Evolutionary conservation across 2,888 invertebrate species (phyloP).

Genomic region (Chloroclysta siterata): DNA sequence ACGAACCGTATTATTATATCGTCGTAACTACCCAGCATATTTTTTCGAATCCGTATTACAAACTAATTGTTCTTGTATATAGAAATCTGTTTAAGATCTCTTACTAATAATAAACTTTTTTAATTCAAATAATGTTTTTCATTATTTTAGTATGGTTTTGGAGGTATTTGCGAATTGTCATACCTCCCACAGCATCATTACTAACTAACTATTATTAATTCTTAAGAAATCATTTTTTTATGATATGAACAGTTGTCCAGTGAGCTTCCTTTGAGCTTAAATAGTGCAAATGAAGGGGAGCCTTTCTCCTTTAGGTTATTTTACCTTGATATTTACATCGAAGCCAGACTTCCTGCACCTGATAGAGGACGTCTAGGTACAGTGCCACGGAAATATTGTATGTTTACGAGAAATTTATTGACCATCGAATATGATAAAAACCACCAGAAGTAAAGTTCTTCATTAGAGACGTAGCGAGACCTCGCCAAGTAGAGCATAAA

Average conservation of each 20-base stretch:
- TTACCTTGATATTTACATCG: slow-evolving; percentile 79
- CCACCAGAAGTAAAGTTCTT: background rate
- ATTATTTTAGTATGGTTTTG: too few relatives aligned
- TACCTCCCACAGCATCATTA: too few relatives aligned
- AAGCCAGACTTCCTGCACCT: slow-evolving; percentile 72
- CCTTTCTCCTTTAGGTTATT: slow-evolving; percentile 59
- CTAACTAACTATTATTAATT: background rate
- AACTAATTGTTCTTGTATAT: background rate
- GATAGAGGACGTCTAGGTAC: slow-evolving; percentile 61
- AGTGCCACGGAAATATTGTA: slow-evolving; percentile 41
- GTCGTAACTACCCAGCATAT: background rate
- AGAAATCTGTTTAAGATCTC: too few relatives aligned
- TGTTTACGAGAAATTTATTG: slow-evolving; percentile 14
- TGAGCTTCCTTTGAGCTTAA: slow-evolving; percentile 23
- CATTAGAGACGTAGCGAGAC: slow-evolving; percentile 1
- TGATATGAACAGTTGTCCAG: background rate
- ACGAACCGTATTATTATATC: slow-evolving; percentile 17
- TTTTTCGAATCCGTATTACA: background rate
- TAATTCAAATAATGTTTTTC: too few relatives aligned
- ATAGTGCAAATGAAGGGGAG: slow-evolving; percentile 48
- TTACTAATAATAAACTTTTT: too few relatives aligned
- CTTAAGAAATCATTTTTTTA: too few relatives aligned
- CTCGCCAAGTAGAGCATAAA: slow-evolving; percentile 9
- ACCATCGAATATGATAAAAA: slow-evolving; percentile 2
- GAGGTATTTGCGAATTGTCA: too few relatives aligned